Evolutionary conservation across 1,140 invertebrate species (phyloP).

Genomic region (Cydia splendana): DNA sequence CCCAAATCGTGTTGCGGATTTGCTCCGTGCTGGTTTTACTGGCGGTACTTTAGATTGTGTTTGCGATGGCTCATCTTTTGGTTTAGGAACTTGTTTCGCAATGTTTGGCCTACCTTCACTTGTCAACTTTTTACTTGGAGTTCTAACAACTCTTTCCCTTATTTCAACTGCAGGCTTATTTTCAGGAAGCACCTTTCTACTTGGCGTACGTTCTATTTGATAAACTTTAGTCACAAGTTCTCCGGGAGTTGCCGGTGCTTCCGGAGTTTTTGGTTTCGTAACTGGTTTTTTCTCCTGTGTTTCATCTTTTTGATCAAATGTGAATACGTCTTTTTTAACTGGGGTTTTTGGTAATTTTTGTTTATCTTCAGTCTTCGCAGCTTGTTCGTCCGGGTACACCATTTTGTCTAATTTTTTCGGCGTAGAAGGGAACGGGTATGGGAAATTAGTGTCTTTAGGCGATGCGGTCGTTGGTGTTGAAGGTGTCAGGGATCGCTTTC

Average conservation of each 20-base stretch:
- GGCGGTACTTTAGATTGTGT: constrained; percentile 67
- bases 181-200: constrained; percentile 64
- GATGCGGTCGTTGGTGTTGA: constrained; percentile 54
- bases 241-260: constrained; percentile 47
- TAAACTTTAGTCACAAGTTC: constrained; percentile 72
- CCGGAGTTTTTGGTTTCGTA: constrained; percentile 35
- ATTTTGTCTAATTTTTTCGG: constrained; percentile 70
- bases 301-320: constrained; percentile 54
- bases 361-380: constrained; percentile 44
- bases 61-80: constrained; percentile 54
- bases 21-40: constrained; percentile 76
- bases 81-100: constrained; percentile 53
- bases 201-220: constrained; percentile 71
- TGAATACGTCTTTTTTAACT: constrained; percentile 55
- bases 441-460: constrained; percentile 62
- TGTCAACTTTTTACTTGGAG: constrained; percentile 66
- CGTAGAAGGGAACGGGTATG: constrained; percentile 54
- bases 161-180: constrained; percentile 70
- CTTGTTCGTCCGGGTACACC: constrained; percentile 60
- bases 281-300: constrained; percentile 39
- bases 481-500: constrained; percentile 57
- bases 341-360: constrained; percentile 50
- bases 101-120: constrained; percentile 57
- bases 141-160: constrained; percentile 71
- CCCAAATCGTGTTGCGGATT: constrained; percentile 76